phyloP scores from a whole-genome alignment of 2,113 vertebrate genomes.

The Serilophus lunatus region DNA sequence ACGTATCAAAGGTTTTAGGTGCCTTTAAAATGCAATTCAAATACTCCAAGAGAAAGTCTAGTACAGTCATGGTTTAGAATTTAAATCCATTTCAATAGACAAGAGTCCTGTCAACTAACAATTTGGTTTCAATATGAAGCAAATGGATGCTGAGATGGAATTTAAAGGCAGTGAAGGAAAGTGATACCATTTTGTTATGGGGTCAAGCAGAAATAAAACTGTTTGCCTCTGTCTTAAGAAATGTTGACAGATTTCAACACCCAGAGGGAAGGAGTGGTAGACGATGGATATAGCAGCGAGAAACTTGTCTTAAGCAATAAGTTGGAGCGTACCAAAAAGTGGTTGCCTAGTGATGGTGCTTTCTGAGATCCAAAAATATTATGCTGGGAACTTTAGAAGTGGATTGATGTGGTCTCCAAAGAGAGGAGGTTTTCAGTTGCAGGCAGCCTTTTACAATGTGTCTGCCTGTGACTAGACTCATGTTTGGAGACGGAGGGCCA shows the following conservation, averaged over 20 bases:
- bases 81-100: neutral
- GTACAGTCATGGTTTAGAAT: neutral
- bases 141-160: neutral
- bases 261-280: neutral
- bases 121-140: neutral
- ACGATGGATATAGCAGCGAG: neutral
- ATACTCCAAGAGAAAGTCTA: neutral
- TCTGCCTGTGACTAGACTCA: neutral
- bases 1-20: neutral
- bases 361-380: neutral
- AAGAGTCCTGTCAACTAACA: neutral
- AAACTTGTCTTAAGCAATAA: slow-evolving; percentile 39
- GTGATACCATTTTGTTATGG: neutral
- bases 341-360: slow-evolving; percentile 12
- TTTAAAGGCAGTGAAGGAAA: slow-evolving; percentile 5
- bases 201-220: slow-evolving; percentile 36
- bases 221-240: slow-evolving; percentile 28
- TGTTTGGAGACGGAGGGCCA: neutral
- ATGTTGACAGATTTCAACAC: slow-evolving; percentile 15
- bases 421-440: neutral
- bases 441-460: neutral
- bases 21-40: neutral
- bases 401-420: neutral
- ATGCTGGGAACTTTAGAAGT: neutral
- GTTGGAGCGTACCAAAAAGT: slow-evolving; percentile 21